phyloP scores from a whole-genome alignment of 1,140 invertebrate genomes.

The Drosophila aff. region DNA sequence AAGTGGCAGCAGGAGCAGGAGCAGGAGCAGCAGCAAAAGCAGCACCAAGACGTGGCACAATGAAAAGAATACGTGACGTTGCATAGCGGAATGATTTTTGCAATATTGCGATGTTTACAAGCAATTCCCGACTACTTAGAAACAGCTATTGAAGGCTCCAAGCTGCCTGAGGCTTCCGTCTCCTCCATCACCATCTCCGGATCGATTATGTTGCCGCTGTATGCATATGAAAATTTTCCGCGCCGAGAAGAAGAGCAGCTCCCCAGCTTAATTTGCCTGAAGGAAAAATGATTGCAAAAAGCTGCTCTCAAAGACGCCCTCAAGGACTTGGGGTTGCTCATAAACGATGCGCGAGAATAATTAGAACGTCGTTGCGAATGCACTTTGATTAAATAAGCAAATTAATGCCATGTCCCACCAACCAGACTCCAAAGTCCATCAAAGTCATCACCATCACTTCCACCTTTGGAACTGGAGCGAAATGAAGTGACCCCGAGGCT shows the following conservation, averaged over 20 bases:
- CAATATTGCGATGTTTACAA: conserved; percentile 12
- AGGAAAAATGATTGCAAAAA: not conserved
- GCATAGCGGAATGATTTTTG: conserved; percentile 30
- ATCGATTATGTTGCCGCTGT: conserved; percentile 16
- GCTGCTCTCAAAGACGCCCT: not conserved
- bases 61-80: conserved; percentile 22
- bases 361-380: conserved; percentile 22
- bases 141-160: conserved; percentile 2
- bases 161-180: not conserved
- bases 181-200: not conserved
- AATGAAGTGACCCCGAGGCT: conserved; percentile 27
- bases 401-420: conserved; percentile 7
- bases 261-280: conserved; percentile 35
- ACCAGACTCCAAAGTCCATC: not conserved
- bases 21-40: too few relatives aligned
- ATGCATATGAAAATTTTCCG: conserved; percentile 22
- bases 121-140: conserved; percentile 11
- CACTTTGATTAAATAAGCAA: conserved; percentile 18
- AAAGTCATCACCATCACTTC: not conserved
- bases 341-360: conserved; percentile 10
- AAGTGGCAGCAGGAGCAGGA: too few relatives aligned
- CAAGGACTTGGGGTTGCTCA: not conserved
- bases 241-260: not conserved
- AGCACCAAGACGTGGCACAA: not conserved
- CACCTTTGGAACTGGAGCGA: not conserved